These are phyloP conservation scores for Eupsilia transversa DNA, from an alignment of 2,888 invertebrate species.

Conservation along the genomic window DNA sequence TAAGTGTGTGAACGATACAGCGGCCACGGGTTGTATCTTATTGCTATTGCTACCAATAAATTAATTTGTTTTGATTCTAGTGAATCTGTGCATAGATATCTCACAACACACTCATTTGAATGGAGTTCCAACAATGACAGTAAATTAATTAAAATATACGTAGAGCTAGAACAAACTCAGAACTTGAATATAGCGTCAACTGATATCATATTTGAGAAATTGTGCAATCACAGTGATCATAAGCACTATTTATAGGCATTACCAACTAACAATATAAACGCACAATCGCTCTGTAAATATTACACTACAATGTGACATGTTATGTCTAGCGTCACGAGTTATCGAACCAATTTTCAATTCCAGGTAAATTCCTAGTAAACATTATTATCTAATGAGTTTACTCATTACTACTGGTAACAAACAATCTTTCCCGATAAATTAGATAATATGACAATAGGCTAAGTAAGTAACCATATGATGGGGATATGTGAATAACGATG, in stretches of 20 bases:
- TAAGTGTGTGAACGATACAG: slow-evolving; percentile 2
- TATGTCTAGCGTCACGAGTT: slow-evolving; percentile 47
- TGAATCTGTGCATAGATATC: slow-evolving; percentile 21
- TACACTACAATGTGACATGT: slow-evolving; percentile 31
- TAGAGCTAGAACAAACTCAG: slow-evolving; percentile 20
- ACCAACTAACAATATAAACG: slow-evolving; percentile 15
- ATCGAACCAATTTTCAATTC: slow-evolving; percentile 51
- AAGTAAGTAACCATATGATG: slow-evolving; percentile 4
- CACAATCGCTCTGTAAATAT: slow-evolving; percentile 43
- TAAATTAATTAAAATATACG: slow-evolving; percentile 35
- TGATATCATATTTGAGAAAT: slow-evolving; percentile 43
- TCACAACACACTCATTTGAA: slow-evolving; percentile 30
- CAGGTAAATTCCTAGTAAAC: slow-evolving; percentile 50
- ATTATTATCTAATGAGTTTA: slow-evolving; percentile 54
- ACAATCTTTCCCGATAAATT: slow-evolving; percentile 32
- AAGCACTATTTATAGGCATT: slow-evolving; percentile 56
- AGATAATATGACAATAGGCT: slow-evolving; percentile 22
- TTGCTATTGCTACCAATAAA: slow-evolving; percentile 52
- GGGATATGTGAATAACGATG: slow-evolving; percentile 12
- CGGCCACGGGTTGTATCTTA: slow-evolving; percentile 20
- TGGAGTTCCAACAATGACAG: slow-evolving; percentile 27
- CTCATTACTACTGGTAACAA: slow-evolving; percentile 33
- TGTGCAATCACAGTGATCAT: slow-evolving; percentile 41
- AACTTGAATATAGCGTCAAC: slow-evolving; percentile 10
- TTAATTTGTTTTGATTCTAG: slow-evolving; percentile 56